Evolutionary conservation across 23 tunicate genomes (phyloP).

Genomic region (Ascidia mentula): DNA sequence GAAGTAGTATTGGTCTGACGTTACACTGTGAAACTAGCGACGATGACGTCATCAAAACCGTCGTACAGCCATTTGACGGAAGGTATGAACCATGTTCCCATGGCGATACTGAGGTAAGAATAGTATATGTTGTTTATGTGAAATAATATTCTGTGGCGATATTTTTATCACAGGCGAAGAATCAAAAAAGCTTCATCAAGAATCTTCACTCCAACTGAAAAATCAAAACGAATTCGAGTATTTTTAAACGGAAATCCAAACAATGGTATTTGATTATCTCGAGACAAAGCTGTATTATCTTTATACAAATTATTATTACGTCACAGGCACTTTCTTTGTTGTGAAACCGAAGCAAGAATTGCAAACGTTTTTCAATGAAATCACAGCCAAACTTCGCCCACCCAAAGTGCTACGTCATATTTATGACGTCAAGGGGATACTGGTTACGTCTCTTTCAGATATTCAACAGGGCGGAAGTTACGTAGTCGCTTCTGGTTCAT

Average conservation of each 20-base stretch:
- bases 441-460: neutral
- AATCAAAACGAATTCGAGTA: conserved; percentile 17
- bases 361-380: neutral
- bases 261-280: neutral
- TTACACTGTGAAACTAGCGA: no score
- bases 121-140: neutral
- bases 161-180: neutral
- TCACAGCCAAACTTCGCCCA: neutral
- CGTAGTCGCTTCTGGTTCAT: neutral
- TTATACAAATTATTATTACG: neutral
- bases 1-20: no score
- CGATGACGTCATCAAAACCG: conserved; percentile 17
- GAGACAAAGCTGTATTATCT: no score
- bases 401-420: neutral
- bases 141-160: no score
- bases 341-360: neutral
- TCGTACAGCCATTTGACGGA: conserved; percentile 12
- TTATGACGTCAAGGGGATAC: neutral
- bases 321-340: neutral
- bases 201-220: neutral
- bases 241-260: conserved; percentile 3
- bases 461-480: neutral
- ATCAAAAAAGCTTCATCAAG: conserved; percentile 4
- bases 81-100: conserved; percentile 9
- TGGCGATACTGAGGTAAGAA: conserved; percentile 24